These are phyloP conservation scores for Callyntrura sp. DNA, from an alignment of 2,888 invertebrate species.

Conservation along the genomic window DNA sequence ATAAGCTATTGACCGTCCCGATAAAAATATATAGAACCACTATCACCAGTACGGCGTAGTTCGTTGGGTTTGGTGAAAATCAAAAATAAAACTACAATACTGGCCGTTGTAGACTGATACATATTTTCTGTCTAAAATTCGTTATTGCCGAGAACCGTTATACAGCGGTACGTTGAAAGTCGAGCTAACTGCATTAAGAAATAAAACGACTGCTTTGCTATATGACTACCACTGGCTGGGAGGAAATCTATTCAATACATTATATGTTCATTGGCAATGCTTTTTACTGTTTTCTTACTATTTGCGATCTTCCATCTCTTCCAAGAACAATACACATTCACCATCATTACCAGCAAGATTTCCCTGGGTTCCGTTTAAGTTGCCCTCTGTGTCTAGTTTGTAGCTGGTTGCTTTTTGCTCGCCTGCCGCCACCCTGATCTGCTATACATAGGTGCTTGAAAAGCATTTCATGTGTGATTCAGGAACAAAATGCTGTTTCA, in stretches of 20 bases:
- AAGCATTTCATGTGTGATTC: slow-evolving; percentile 56
- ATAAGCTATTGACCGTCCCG: no score
- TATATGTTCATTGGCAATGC: slow-evolving; percentile 42
- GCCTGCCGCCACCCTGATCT: neutral
- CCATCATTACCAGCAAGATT: slow-evolving; percentile 47
- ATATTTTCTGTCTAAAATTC: no score
- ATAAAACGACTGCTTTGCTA: neutral
- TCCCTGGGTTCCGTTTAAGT: slow-evolving; percentile 59
- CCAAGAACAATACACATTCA: slow-evolving; percentile 30
- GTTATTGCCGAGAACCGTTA: no score
- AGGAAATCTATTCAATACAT: slow-evolving; percentile 48
- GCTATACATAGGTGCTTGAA: slow-evolving; percentile 27
- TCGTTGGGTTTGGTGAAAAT: no score
- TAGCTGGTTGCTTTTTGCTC: neutral
- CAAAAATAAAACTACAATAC: no score
- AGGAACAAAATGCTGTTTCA: slow-evolving; percentile 52
- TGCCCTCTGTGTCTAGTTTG: slow-evolving; percentile 1
- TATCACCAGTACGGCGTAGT: no score
- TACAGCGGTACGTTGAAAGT: neutral
- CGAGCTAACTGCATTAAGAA: slow-evolving; percentile 2
- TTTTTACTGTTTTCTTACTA: slow-evolving; percentile 8
- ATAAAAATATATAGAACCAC: no score
- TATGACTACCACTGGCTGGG: neutral
- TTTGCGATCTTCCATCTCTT: slow-evolving; percentile 8
- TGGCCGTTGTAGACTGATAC: no score